Evolutionary conservation across 2,113 vertebrate species (phyloP).

Genomic region (Chauna torquata): DNA sequence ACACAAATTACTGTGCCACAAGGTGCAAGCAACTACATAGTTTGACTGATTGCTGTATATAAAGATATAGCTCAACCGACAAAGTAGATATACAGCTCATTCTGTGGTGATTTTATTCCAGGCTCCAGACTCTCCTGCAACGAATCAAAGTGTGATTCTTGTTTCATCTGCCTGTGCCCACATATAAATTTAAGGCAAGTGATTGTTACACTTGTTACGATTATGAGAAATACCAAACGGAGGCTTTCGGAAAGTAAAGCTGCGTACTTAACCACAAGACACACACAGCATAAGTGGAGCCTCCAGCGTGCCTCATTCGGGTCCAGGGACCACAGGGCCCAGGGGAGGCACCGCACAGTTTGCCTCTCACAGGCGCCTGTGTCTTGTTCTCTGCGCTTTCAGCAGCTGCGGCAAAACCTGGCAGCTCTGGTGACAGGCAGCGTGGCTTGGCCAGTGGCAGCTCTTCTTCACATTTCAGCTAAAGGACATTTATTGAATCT

Average conservation of each 20-base stretch:
- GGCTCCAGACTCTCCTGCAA: background rate
- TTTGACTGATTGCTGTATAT: background rate
- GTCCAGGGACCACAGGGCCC: rapidly evolving
- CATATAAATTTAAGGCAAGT: background rate
- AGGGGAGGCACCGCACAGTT: background rate
- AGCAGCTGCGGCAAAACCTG: background rate
- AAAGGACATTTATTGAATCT: background rate
- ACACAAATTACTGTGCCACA: background rate
- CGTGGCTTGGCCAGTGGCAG: background rate
- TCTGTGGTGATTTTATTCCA: background rate
- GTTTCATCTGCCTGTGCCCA: background rate
- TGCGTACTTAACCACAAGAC: background rate
- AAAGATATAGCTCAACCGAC: background rate
- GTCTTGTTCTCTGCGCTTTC: background rate
- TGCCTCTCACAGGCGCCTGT: background rate
- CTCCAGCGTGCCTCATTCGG: background rate
- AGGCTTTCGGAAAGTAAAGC: background rate
- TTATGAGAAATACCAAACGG: background rate
- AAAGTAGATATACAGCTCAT: background rate
- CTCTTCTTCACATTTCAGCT: background rate
- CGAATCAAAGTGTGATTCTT: background rate
- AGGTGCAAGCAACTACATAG: background rate
- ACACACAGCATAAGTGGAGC: rapidly evolving
- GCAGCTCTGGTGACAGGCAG: background rate
- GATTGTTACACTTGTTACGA: background rate